Percentiles rank a stretch among this genome's conserved stretches.
Conservation (phyloP, 2,888 invertebrate species). For the Baronia brevicornis region DNA sequence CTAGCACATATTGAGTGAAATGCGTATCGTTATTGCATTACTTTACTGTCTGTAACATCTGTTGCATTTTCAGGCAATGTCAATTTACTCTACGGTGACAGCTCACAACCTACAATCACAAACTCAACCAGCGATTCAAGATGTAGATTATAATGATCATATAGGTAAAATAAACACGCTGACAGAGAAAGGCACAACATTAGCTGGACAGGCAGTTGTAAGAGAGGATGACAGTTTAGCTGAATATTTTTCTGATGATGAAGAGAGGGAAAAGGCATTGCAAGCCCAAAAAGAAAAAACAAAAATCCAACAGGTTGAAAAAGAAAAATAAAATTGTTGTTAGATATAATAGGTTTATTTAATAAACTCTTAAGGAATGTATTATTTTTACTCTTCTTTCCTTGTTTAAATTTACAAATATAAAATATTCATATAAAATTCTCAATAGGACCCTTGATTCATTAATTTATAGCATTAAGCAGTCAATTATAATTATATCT, state of each 20-base stretch:
- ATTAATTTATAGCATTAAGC: too few species aligned
- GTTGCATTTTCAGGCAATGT: slow-evolving; percentile 77
- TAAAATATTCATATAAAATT: slow-evolving; percentile 9
- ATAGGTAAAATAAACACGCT: slow-evolving; percentile 47
- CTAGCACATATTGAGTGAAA: too few species aligned
- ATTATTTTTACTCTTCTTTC: slow-evolving; percentile 7
- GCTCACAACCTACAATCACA: slow-evolving; percentile 38
- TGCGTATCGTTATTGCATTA: too few species aligned
- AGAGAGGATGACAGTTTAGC: slow-evolving; percentile 50
- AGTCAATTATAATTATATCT: too few species aligned
- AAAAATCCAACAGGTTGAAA: slow-evolving; percentile 46
- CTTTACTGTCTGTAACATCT: too few species aligned
- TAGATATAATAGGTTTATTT: slow-evolving; percentile 38
- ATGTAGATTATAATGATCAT: slow-evolving; percentile 40
- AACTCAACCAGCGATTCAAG: slow-evolving; percentile 32
- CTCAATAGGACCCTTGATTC: too few species aligned
- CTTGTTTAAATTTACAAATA: slow-evolving; percentile 1
- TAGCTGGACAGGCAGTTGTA: slow-evolving; percentile 46
- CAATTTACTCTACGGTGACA: slow-evolving; percentile 76
- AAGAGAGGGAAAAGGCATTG: slow-evolving; percentile 61
- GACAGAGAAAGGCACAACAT: slow-evolving; percentile 47
- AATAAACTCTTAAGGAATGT: slow-evolving; percentile 29
- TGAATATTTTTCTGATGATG: slow-evolving; percentile 71
- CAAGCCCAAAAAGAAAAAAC: slow-evolving; percentile 51
- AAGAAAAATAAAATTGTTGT: slow-evolving; percentile 48